Base-by-base conservation (phyloP, 2,888 invertebrate genomes). In the Harpagoxenus sublaevis region DNA sequence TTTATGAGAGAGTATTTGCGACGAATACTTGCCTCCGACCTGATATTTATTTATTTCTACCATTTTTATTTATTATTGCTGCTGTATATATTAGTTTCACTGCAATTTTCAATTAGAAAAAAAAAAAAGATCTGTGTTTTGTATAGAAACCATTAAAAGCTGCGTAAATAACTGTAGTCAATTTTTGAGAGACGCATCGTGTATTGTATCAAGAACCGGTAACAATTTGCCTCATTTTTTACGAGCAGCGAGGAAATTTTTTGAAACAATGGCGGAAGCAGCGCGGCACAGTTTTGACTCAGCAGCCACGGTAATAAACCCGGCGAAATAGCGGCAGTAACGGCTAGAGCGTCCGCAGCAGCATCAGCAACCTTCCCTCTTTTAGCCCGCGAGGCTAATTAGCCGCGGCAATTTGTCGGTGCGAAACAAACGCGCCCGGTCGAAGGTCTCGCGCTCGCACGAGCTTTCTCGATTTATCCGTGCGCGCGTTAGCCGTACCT, bases 381-480 rank as follows among this genome's bases (percentile, higher is more conserved):
- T 92, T 91, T 91, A 92, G 89, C 91, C 91, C 51, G 35, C 48
- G 87, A 71, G 88, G 91, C 94, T 94, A 94, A 95, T 95, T 94
- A 94, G 93, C 92, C 92, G 90, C 91, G 90, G 91, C 94, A 94
- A 94, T 94, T 94, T 94, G 93, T 93, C 93, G 92, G 92, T 88
- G 92, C 89, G 92, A 94, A 94, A 94, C 93, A 93, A 94, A 94
- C 93, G 92, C 93, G 92, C 79, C 87, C 89, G 90, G 89, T 53
- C 83, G 55, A 83, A 84, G 65, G 75, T 84, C 86, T 86, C 86
- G 35, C 86, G 35, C 77, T 85, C 87, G 85, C 77, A 84, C 86
- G 77, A 87, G 84, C 85, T 89, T 90, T 89, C 92, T 89, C 91
- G 90, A 92, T 92, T 93, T 92, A 89, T 91, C 89, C 88, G 90